Conservation (phyloP, 2,797 vertebrate genomes). For the Anomalospiza imberbis region DNA sequence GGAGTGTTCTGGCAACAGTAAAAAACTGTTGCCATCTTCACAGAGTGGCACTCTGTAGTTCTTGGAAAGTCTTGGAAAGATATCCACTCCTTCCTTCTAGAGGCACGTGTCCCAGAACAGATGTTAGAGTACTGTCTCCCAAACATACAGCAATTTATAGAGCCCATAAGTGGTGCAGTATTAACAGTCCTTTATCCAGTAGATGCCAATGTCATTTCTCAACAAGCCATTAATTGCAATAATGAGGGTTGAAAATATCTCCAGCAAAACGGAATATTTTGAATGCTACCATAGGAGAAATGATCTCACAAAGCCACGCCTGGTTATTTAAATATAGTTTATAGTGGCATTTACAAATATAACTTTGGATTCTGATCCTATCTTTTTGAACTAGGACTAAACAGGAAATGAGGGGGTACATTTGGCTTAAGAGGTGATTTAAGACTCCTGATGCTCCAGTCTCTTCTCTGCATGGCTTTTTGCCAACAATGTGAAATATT, state of each 20-base stretch:
- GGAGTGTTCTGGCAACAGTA: neutral
- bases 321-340: neutral
- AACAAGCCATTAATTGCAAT: neutral
- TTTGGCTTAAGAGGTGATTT: neutral
- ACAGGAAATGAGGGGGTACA: neutral
- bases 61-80: neutral
- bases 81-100: neutral
- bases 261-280: neutral
- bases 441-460: neutral
- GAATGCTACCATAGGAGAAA: neutral
- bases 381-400: neutral
- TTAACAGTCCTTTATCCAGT: neutral
- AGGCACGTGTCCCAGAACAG: neutral
- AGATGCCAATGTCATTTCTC: neutral
- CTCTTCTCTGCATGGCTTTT: neutral
- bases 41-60: neutral
- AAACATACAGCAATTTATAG: neutral
- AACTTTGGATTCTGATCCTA: neutral
- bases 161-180: neutral
- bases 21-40: neutral
- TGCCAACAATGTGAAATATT: neutral
- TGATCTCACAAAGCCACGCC: neutral
- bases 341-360: neutral
- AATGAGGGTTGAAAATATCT: slow-evolving; percentile 13
- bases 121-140: neutral